Base-by-base conservation (phyloP, 2,113 vertebrate species). In the Motacilla tschutschensis region DNA sequence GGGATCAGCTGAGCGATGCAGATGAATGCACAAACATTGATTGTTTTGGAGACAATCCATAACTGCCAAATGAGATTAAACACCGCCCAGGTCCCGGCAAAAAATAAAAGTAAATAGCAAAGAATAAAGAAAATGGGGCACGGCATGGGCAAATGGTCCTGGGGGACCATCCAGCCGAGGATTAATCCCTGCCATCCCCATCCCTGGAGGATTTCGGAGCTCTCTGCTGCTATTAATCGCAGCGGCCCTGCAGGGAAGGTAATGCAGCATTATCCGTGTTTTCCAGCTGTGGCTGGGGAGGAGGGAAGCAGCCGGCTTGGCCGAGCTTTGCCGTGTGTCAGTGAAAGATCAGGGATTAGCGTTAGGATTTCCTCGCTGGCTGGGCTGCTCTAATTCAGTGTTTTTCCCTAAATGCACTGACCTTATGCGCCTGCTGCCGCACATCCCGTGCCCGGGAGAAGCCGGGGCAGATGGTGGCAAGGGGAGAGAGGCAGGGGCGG, bases 321-420 rank as follows among this genome's bases (percentile, higher is more conserved):
- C 85, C 7, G 10, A 44, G 90, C 90, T 89, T 9, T 79, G 92
- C 90, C 21, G 70, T 78, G 92, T 82, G 92, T 28, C 84, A 35
- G 75, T 36, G 82, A 79, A 65, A 90, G 89, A 90, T 57, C 92
- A 73, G 72, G 89, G 93, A 94, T 92, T 92, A 93, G 79, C 29
- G 6, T 36, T 2, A 18, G 74, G 85, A 87, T 93, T 92, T 91
- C 92, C 92, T 87, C 46, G 54, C 83, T n/a, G 26, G 24, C 75
- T 72, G 11, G 55, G 89, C 86, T 58, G 84, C 94, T 94, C 87
- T 91, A 93, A 90, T 86, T 81, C 88, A 65, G 74, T 75, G 80
- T 59, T 86, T 87, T 86, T 65, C 63, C 81, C 70, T 22, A 43
- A 79, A 64, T 1, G 78, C 63, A 4, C 82, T 91, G 91, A 93